These are phyloP conservation scores for Catajapyx aquilonaris DNA, from an alignment of 1,140 invertebrate species.

Conservation along the genomic window DNA sequence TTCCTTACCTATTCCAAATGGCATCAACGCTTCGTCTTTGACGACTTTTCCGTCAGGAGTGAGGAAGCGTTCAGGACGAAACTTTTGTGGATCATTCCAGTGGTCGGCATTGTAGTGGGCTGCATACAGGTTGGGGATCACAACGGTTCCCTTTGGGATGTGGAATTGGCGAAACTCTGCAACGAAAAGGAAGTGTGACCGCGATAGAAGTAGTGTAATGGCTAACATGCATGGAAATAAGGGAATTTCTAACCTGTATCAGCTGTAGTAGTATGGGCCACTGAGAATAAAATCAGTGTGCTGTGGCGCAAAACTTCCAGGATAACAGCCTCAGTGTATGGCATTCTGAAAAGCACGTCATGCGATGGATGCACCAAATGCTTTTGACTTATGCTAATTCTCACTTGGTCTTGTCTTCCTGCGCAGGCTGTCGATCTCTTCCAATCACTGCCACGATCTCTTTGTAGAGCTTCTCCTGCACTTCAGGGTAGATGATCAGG, in stretches of 20 bases:
- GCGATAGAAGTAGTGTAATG: too few species aligned
- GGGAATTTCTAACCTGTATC: too few species aligned
- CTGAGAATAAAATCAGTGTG: slow-evolving; percentile 49
- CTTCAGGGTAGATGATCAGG: slow-evolving; percentile 48
- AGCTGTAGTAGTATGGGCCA: slow-evolving; percentile 55
- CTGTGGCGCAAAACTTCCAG: slow-evolving; percentile 55
- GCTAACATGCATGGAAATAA: too few species aligned
- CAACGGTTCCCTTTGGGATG: slow-evolving; percentile 64
- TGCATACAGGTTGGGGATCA: slow-evolving; percentile 58
- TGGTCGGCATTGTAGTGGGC: slow-evolving; percentile 45
- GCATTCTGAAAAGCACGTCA: too few species aligned
- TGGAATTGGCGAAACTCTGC: slow-evolving; percentile 43
- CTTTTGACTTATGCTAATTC: too few species aligned
- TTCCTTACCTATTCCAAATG: slow-evolving; percentile 51
- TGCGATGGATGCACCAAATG: too few species aligned
- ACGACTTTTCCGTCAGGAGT: slow-evolving; percentile 34
- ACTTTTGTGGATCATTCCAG: slow-evolving; percentile 46
- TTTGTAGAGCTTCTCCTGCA: slow-evolving; percentile 51
- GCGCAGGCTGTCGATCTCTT: slow-evolving; percentile 34
- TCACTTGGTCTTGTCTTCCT: slow-evolving; percentile 46
- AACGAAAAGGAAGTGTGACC: too few species aligned
- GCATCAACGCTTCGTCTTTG: slow-evolving; percentile 43
- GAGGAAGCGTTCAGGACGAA: slow-evolving; percentile 56
- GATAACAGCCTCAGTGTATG: slow-evolving; percentile 54
- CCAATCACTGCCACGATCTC: slow-evolving; percentile 61